phyloP scores from a whole-genome alignment of 2,797 vertebrate species.

The Leptoclinus maculatus region DNA sequence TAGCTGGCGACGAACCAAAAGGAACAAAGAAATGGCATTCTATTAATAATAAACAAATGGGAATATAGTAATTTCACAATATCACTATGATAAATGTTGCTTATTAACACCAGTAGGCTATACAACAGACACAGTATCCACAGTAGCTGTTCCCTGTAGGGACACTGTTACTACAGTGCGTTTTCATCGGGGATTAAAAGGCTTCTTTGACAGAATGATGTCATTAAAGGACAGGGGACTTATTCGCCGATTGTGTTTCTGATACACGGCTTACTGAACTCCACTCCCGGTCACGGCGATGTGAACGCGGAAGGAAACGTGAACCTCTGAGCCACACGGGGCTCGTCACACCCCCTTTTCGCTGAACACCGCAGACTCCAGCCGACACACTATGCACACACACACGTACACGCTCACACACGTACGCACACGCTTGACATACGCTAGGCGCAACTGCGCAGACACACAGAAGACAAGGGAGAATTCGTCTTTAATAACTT shows the following conservation, averaged over 20 bases:
- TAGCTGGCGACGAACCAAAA: background rate
- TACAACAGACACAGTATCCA: background rate
- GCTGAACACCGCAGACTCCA: constrained; percentile 18
- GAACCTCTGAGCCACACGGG: constrained; percentile 51
- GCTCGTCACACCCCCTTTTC: constrained; percentile 53
- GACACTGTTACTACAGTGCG: background rate
- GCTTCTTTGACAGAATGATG: background rate
- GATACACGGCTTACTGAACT: background rate
- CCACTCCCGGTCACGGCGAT: background rate
- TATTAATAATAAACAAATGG: too few relatives aligned
- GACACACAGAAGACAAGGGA: constrained; percentile 6
- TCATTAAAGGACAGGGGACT: background rate
- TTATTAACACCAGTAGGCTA: background rate
- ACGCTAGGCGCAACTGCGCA: constrained; percentile 13
- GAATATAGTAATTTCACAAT: background rate
- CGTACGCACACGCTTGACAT: constrained; percentile 9
- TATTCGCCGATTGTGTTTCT: background rate
- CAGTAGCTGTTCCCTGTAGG: background rate
- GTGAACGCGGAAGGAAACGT: constrained; percentile 73
- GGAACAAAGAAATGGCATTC: background rate
- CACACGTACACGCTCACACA: background rate
- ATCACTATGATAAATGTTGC: too few relatives aligned
- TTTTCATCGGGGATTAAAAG: background rate
- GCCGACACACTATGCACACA: background rate
- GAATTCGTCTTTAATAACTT: background rate